Evolutionary conservation across 2,888 invertebrate species (phyloP).

Genomic region (Pemphredon lugubris): DNA sequence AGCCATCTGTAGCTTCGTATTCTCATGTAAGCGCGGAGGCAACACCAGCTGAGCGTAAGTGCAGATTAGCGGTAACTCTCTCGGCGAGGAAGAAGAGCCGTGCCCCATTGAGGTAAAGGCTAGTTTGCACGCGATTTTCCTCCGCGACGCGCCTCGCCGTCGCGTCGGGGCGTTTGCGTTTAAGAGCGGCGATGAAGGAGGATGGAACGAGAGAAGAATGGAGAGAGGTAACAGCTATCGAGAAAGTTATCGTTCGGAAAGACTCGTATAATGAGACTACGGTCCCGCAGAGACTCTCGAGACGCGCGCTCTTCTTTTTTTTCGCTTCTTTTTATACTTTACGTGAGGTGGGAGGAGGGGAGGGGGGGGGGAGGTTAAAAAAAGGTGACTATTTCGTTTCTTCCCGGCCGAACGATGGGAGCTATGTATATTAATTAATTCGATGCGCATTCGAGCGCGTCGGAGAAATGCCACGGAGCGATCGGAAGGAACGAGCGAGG

Average conservation of each 20-base stretch:
- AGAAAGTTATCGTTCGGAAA: constrained; percentile 51
- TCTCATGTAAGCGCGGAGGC: constrained; percentile 42
- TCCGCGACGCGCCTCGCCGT: constrained; percentile 24
- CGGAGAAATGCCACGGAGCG: constrained; percentile 24
- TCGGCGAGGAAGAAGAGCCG: constrained; percentile 49
- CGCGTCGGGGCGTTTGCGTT: constrained; percentile 6
- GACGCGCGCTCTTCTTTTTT: constrained; percentile 14
- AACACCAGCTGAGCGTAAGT: constrained; percentile 62
- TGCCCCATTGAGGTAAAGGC: constrained; percentile 66
- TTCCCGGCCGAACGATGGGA: constrained; percentile 26
- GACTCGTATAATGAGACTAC: constrained; percentile 45
- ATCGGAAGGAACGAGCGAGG: constrained; percentile 10
- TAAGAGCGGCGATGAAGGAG: neutral
- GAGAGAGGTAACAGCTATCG: constrained; percentile 28
- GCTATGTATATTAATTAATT: constrained; percentile 56
- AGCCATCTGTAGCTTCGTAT: constrained; percentile 36
- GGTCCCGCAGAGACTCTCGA: neutral
- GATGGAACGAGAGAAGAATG: constrained; percentile 9
- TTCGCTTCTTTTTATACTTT: constrained; percentile 1
- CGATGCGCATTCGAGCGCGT: constrained; percentile 44
- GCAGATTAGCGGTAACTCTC: constrained; percentile 72
- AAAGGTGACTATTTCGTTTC: constrained; percentile 23
- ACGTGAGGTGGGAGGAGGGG: neutral
- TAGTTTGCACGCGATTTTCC: constrained; percentile 59
- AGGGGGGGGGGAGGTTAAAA: constrained; percentile 1